Evolutionary conservation across 2,113 vertebrate species (phyloP), one percentile per base, ranked within the genome.

Genomic region (Mormoops blainvillei): DNA sequence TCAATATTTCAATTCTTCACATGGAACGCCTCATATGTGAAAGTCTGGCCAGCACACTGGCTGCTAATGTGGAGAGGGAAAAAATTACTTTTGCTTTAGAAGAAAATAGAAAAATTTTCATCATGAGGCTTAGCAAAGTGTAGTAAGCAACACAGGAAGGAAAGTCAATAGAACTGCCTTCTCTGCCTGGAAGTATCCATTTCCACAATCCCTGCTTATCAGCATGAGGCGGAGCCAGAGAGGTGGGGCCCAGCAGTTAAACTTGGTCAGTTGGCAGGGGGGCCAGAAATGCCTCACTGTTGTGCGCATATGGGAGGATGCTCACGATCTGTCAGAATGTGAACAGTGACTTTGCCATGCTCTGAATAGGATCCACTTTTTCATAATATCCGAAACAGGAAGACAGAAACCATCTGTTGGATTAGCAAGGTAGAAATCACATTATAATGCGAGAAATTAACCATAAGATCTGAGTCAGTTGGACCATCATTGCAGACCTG

Each of bases 391-490:
- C 24, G 85, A 94, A 73, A 95, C 68, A 89, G 73, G 70, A 93
- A 52, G 73, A 68, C 70, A 80, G 74, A 82, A 95, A 78, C 94
- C 97, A 97, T 97, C 97, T 97, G 95, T 94, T 96, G 96, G 87
- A 93, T 95, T 78, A 95, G 67, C 94, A 89, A 97, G 95, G 96
- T 97, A 89, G 89, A 94, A 97, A 95, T 94, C 38, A 8, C 73
- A 88, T 91, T 91, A 91, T 74, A 73, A 93, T 94, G 94, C 2
- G 28, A 93, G 95, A 97, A 94, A 95, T 94, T 91, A 97, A 70
- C 73, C 96, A 95, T 90, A 94, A 93, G 84, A 94, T 87, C 92
- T 97, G 94, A 97, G 95, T 97, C 89, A 93, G 95, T 85, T 78
- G 89, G 87, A 87, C 80, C 89, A 89, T 92, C 38, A 24, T 73